Percentiles rank a stretch among this genome's conserved stretches.
These are phyloP conservation scores for Sula dactylatra DNA, from an alignment of 2,113 vertebrate species.

Conservation along the genomic window DNA sequence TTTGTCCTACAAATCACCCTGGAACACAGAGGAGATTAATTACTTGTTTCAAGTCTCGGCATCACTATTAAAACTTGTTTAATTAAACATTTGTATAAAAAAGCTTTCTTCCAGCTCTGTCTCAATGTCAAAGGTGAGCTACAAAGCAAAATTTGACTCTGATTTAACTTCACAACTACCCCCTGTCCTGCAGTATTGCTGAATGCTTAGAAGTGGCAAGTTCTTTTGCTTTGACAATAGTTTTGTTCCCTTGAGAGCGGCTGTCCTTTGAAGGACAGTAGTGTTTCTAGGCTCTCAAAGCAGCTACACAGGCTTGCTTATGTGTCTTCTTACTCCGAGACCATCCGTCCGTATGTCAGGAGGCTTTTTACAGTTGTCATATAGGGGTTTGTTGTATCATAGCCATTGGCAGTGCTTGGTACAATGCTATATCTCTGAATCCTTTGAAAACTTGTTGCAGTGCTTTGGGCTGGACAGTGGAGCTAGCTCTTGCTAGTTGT, in stretches of 20 bases:
- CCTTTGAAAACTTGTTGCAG: background rate
- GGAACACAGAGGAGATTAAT: background rate
- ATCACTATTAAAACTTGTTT: background rate
- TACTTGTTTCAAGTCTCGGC: background rate
- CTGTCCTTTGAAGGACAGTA: background rate
- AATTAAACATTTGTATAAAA: background rate
- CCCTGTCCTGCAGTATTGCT: background rate
- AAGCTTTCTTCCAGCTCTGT: conserved; percentile 22
- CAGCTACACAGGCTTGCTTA: background rate
- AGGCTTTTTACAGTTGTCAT: background rate
- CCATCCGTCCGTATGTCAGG: background rate
- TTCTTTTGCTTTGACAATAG: background rate
- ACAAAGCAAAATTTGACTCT: background rate
- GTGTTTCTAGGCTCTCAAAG: background rate
- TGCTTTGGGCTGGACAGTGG: background rate
- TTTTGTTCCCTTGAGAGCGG: background rate
- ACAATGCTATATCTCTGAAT: background rate
- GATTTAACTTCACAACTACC: background rate
- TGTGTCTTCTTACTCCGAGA: background rate
- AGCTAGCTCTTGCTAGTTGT: too few relatives aligned
- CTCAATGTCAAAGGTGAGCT: background rate
- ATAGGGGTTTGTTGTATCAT: background rate
- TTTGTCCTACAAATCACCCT: background rate
- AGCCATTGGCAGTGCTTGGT: background rate
- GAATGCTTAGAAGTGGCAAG: background rate